A percentile compares a stretch with the other conserved stretches of the same genome.
Evolutionary conservation across 2,113 vertebrate genomes (phyloP).

Genomic region (Callithrix jacchus): DNA sequence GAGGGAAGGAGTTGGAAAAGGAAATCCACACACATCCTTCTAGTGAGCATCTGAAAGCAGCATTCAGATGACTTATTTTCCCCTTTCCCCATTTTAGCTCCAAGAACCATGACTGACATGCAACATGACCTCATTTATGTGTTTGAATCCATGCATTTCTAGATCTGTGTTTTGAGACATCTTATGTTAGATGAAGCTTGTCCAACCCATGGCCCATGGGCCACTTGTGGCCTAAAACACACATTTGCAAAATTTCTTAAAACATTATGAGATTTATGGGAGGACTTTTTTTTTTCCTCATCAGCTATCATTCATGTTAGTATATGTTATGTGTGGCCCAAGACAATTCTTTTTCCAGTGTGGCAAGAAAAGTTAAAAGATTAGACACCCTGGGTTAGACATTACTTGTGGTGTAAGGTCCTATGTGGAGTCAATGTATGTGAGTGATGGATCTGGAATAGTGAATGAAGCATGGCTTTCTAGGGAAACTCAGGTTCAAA

Average conservation of each 20-base stretch:
- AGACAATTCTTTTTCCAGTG: too few species aligned
- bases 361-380: too few species aligned
- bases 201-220: too few species aligned
- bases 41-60: not conserved
- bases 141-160: not conserved
- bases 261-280: too few species aligned
- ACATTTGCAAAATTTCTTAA: too few species aligned
- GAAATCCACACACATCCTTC: not conserved
- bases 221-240: too few species aligned
- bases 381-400: too few species aligned
- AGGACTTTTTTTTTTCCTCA: too few species aligned
- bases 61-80: not conserved
- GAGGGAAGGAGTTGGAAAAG: not conserved
- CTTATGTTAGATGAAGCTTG: not conserved
- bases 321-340: too few species aligned
- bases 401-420: fast-evolving
- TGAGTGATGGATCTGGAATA: too few species aligned
- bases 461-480: fast-evolving
- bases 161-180: not conserved
- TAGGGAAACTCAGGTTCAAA: not conserved
- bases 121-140: not conserved
- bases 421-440: fast-evolving
- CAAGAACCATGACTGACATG: not conserved
- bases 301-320: too few species aligned
- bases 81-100: not conserved